phyloP scores from a whole-genome alignment of 2,888 invertebrate species.

The Agapostemon virescens region DNA sequence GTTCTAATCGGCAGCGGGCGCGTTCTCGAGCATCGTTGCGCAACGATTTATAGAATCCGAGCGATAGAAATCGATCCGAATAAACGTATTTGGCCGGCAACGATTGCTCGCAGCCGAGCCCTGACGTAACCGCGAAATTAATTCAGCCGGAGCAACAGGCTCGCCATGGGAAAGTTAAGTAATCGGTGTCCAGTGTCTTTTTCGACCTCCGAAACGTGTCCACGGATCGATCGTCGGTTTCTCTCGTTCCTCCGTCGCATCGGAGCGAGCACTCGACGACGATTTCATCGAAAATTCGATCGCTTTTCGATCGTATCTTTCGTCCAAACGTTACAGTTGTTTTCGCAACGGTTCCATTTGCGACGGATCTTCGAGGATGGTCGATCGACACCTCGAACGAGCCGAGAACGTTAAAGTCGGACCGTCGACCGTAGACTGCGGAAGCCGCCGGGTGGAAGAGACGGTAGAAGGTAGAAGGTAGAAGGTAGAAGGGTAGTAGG shows the following conservation, averaged over 20 bases:
- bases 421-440: background rate
- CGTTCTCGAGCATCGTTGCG: constrained; percentile 7
- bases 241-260: background rate
- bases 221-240: background rate
- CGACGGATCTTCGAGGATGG: background rate
- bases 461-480: background rate
- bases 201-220: constrained; percentile 25
- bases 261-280: background rate
- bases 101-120: constrained; percentile 36
- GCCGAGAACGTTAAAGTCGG: background rate
- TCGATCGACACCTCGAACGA: background rate
- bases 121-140: constrained; percentile 75
- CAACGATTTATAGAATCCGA: constrained; percentile 19
- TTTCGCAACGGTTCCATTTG: background rate
- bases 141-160: constrained; percentile 72
- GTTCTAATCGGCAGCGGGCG: background rate
- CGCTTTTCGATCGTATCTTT: no score
- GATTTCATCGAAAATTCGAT: background rate
- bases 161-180: constrained; percentile 72
- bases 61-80: constrained; percentile 42
- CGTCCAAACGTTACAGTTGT: no score
- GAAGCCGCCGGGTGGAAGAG: no score
- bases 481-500: background rate
- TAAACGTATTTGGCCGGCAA: constrained; percentile 42
- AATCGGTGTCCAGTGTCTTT: background rate